Conservation (phyloP, 2,113 vertebrate genomes). For the Bungarus multicinctus region DNA sequence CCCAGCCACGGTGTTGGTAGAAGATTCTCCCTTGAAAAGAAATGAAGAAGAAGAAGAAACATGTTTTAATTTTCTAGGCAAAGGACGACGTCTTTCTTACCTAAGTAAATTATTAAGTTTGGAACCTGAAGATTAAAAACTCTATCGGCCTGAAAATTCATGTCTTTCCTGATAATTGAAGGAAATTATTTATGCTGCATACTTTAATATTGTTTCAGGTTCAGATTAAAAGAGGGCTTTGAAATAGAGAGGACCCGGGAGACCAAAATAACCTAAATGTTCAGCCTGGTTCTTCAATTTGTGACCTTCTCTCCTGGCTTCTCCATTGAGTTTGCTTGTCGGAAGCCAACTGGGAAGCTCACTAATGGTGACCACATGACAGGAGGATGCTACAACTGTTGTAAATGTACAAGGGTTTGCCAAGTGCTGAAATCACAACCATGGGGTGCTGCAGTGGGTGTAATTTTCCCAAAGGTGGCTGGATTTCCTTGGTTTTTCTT, state of each 20-base stretch:
- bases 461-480: not conserved
- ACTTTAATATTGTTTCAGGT: slow-evolving; percentile 68
- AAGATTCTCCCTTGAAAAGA: slow-evolving; percentile 43
- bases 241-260: slow-evolving; percentile 50
- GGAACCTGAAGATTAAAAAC: slow-evolving; percentile 83
- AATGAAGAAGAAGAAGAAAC: slow-evolving; percentile 43
- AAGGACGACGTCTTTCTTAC: slow-evolving; percentile 1
- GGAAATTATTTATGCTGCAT: slow-evolving; percentile 78
- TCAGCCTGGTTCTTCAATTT: slow-evolving; percentile 6
- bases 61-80: slow-evolving; percentile 52
- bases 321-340: not conserved
- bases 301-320: not conserved
- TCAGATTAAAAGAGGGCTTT: slow-evolving; percentile 64
- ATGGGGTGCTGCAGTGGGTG: no score
- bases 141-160: slow-evolving; percentile 87
- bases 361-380: not conserved
- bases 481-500: not conserved
- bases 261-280: slow-evolving; percentile 41
- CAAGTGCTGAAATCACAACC: not conserved
- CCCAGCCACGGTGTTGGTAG: not conserved
- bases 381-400: not conserved
- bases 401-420: not conserved
- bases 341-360: not conserved
- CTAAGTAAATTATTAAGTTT: slow-evolving; percentile 84
- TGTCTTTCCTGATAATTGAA: slow-evolving; percentile 80